A percentile compares a stretch with the other conserved stretches of the same genome.
Evolutionary conservation across 2,113 vertebrate genomes (phyloP).

Genomic region (Oenanthe melanoleuca): DNA sequence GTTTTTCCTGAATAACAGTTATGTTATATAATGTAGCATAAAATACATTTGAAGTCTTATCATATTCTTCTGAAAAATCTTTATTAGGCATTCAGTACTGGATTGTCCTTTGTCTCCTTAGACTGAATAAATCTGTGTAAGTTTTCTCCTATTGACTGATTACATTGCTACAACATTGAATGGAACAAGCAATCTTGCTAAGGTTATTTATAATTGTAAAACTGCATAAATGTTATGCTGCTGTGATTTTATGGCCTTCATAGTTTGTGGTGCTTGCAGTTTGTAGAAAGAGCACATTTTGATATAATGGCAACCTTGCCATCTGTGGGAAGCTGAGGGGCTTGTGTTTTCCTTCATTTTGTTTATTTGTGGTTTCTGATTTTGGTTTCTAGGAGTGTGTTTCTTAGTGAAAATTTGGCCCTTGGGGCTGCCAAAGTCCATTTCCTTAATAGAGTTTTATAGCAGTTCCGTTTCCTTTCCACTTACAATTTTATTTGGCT

Average conservation of each 20-base stretch:
- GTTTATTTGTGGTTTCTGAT: not conserved
- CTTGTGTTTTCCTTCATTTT: not conserved
- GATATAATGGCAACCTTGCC: not conserved
- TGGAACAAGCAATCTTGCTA: conserved; percentile 5
- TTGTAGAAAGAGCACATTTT: not conserved
- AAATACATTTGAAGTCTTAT: not conserved
- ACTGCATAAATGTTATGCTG: not conserved
- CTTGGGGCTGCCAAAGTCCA: not conserved
- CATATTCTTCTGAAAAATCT: not conserved
- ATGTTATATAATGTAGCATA: not conserved
- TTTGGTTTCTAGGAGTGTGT: not conserved
- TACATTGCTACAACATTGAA: not conserved
- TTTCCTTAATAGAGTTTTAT: conserved; percentile 4
- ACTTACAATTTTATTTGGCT: conserved; percentile 21
- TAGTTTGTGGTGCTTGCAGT: not conserved
- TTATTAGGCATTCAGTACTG: not conserved
- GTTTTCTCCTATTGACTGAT: not conserved
- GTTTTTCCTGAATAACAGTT: not conserved
- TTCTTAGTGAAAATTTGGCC: not conserved
- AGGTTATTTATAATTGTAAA: conserved; percentile 26
- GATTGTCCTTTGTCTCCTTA: not conserved
- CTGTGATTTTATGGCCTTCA: not conserved
- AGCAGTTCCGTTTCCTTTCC: not conserved
- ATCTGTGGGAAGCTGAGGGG: not conserved
- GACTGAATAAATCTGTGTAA: not conserved